Evolutionary conservation across 1,140 invertebrate genomes (phyloP).

Genomic region (Vanessa tameamea): DNA sequence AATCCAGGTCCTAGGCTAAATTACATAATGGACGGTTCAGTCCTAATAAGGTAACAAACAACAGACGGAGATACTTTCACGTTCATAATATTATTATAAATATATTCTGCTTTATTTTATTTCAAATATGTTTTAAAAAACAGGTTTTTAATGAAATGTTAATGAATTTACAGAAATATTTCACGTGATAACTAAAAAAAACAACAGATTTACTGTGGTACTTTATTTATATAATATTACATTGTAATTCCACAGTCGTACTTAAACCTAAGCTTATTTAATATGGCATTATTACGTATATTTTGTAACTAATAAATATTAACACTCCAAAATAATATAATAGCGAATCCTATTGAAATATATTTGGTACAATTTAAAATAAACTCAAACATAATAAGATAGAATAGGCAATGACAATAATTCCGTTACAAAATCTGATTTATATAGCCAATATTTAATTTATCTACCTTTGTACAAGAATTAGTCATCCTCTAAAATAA

Average conservation of each 20-base stretch:
- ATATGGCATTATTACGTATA: slow-evolving; percentile 44
- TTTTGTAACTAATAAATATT: slow-evolving; percentile 26
- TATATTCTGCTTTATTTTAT: too few species aligned
- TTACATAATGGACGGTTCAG: too few species aligned
- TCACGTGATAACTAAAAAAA: slow-evolving; percentile 12
- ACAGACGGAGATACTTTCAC: too few species aligned
- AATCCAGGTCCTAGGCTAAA: too few species aligned
- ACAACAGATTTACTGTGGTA: slow-evolving; percentile 26
- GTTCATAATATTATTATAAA: too few species aligned
- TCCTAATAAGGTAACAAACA: too few species aligned
- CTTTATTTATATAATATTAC: slow-evolving; percentile 41
- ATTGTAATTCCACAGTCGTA: slow-evolving; percentile 33
- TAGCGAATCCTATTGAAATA: slow-evolving; percentile 10
- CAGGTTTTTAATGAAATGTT: too few species aligned
- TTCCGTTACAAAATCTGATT: not conserved
- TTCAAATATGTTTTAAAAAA: too few species aligned
- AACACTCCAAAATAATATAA: too few species aligned
- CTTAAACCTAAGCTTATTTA: slow-evolving; percentile 42
- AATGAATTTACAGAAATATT: too few species aligned
- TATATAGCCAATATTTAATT: not conserved
- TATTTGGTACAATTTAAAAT: slow-evolving; percentile 38
- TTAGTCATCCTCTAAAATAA: slow-evolving; percentile 10
- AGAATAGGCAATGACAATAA: not conserved
- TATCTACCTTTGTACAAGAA: slow-evolving; percentile 8
- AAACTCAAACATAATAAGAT: not conserved